These are phyloP conservation scores for Nephotettix cincticeps DNA, from an alignment of 1,140 invertebrate genomes.

Conservation along the genomic window DNA sequence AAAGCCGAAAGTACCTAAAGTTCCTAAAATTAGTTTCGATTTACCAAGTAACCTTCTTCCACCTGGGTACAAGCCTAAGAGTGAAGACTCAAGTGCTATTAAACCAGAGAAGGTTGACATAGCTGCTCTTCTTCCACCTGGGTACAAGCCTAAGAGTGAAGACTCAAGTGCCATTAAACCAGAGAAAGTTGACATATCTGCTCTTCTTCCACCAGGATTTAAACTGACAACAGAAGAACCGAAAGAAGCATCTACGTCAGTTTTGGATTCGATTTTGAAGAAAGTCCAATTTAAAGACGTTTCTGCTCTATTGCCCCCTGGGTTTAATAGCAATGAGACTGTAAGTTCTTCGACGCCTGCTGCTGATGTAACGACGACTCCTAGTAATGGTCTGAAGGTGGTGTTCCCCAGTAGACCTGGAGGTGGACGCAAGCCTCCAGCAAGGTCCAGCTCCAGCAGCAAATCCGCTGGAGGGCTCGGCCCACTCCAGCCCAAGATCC, in stretches of 20 bases:
- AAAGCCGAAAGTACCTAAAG: conserved; percentile 25
- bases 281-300: conserved; percentile 56
- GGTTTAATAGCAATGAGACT: conserved; percentile 50
- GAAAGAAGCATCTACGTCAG: conserved; percentile 25
- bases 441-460: conserved; percentile 59
- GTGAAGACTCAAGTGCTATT: conserved; percentile 41
- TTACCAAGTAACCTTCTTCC: conserved; percentile 49
- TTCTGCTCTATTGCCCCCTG: conserved; percentile 58
- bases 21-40: conserved; percentile 39
- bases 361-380: conserved; percentile 41
- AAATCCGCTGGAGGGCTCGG: conserved; percentile 44
- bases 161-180: conserved; percentile 45
- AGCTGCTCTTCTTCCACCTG: conserved; percentile 54
- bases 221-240: conserved; percentile 46
- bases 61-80: conserved; percentile 55
- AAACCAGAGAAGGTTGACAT: conserved; percentile 59
- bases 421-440: conserved; percentile 57
- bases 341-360: conserved; percentile 34
- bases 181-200: conserved; percentile 59
- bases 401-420: conserved; percentile 79
- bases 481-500: conserved; percentile 58
- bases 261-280: conserved; percentile 41
- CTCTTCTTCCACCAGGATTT: conserved; percentile 59
- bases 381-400: conserved; percentile 57
- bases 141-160: neutral